A percentile compares a stretch with the other conserved stretches of the same genome.
These are phyloP conservation scores for Patagioenas fasciata DNA, from an alignment of 2,113 vertebrate species.

Conservation along the genomic window DNA sequence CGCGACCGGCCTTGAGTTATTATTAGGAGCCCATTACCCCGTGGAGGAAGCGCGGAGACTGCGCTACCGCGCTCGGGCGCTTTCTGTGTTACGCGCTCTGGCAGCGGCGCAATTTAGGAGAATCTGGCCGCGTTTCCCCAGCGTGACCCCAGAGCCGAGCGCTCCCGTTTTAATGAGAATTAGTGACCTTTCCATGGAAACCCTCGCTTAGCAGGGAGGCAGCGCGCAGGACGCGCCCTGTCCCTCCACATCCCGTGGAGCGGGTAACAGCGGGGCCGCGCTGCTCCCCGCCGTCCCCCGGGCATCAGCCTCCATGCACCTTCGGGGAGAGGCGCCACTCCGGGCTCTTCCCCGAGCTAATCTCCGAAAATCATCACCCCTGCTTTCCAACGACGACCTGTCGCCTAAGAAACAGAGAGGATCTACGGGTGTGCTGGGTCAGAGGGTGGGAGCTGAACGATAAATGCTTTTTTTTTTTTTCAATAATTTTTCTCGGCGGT, in stretches of 20 bases:
- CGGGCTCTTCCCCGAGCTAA: not conserved
- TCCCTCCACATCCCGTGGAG: not conserved
- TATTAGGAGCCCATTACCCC: not conserved
- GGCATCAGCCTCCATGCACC: not conserved
- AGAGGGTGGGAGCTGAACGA: not conserved
- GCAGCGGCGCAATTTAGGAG: not conserved
- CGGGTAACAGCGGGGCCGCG: not conserved
- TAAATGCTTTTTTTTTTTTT: not conserved
- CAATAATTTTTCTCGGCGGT: not conserved
- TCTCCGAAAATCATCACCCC: not conserved
- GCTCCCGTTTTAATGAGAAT: slow-evolving; percentile 1
- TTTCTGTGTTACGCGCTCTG: not conserved
- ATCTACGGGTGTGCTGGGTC: not conserved
- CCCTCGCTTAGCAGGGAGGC: not conserved
- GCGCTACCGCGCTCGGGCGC: not conserved
- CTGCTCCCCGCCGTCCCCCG: not conserved
- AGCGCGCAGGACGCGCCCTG: not conserved
- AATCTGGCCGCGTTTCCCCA: not conserved
- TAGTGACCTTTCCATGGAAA: not conserved
- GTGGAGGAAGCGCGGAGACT: not conserved
- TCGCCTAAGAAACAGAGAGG: not conserved
- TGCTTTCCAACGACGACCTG: not conserved
- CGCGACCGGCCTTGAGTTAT: no score
- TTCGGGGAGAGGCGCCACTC: not conserved
- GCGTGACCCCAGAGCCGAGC: not conserved